Percentiles rank a stretch among this genome's conserved stretches.
phyloP scores from a whole-genome alignment of 2,797 vertebrate species.

The Propithecus perrieri region DNA sequence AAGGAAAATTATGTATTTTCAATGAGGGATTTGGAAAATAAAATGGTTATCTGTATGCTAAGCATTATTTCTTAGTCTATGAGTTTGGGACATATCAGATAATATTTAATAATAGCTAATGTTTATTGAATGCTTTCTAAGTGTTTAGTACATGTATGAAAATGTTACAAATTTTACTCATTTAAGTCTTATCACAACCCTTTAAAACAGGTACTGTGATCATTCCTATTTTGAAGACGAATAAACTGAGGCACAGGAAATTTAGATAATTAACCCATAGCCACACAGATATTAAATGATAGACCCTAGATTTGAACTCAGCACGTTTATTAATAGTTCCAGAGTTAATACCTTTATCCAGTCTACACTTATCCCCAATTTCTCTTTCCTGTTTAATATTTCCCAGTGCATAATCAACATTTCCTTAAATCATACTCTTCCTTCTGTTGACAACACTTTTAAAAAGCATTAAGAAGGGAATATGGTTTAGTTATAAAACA shows the following conservation, averaged over 20 bases:
- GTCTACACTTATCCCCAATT: not conserved
- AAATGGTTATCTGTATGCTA: not conserved
- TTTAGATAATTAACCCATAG: not conserved
- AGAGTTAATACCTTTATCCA: not conserved
- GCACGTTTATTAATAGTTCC: not conserved
- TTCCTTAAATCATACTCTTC: not conserved
- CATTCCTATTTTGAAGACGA: slow-evolving; percentile 11
- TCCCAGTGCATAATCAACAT: not conserved
- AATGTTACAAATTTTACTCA: not conserved
- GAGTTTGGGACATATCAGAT: not conserved
- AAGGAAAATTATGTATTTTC: slow-evolving; percentile 9
- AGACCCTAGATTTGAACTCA: not conserved
- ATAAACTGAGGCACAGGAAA: not conserved
- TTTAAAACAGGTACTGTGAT: not conserved
- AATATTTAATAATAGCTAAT: not conserved
- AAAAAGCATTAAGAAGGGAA: not conserved
- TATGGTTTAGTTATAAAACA: not conserved
- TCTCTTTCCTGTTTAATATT: slow-evolving; percentile 9
- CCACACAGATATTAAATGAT: not conserved
- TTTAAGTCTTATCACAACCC: not conserved
- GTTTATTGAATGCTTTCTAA: slow-evolving; percentile 1
- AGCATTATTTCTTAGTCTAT: not conserved
- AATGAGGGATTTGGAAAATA: not conserved
- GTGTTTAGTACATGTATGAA: not conserved
- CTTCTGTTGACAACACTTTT: not conserved